These are phyloP conservation scores for Plagiodera versicolora DNA, from an alignment of 2,888 invertebrate species.

Conservation along the genomic window DNA sequence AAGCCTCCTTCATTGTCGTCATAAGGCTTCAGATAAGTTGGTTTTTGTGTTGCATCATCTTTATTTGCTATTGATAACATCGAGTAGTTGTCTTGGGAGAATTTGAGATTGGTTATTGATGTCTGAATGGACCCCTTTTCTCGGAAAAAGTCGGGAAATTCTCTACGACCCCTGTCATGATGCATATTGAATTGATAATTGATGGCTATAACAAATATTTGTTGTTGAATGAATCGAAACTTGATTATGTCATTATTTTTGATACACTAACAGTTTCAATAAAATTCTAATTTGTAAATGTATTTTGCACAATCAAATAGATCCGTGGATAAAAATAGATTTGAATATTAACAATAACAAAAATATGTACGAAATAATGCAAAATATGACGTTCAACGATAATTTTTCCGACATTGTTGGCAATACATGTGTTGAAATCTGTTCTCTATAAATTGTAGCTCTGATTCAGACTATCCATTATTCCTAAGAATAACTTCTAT, in stretches of 20 bases:
- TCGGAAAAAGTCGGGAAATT: conserved; percentile 40
- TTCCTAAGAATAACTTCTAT: background rate
- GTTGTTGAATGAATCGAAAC: too few species aligned
- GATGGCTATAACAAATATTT: background rate
- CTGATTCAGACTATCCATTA: background rate
- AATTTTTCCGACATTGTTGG: background rate
- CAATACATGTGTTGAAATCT: background rate
- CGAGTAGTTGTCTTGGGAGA: conserved; percentile 36
- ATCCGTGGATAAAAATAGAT: too few species aligned
- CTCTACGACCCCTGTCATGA: conserved; percentile 13
- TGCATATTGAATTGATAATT: conserved; percentile 2
- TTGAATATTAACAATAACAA: background rate
- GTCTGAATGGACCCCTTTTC: conserved; percentile 33
- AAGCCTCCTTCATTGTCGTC: conserved; percentile 50
- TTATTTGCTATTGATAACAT: conserved; percentile 34
- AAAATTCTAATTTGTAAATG: too few species aligned
- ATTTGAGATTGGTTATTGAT: conserved; percentile 31
- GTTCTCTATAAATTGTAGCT: background rate
- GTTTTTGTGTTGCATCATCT: conserved; percentile 10
- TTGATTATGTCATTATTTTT: too few species aligned
- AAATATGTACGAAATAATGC: background rate
- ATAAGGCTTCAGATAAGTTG: conserved; percentile 43
- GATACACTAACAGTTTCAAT: too few species aligned
- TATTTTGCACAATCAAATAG: too few species aligned
- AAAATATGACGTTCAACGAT: background rate